Evolutionary conservation across 37 sponge, comb jelly and placozoan genomes (phyloP).

Genomic region (Diacarnus erythraeanus): DNA sequence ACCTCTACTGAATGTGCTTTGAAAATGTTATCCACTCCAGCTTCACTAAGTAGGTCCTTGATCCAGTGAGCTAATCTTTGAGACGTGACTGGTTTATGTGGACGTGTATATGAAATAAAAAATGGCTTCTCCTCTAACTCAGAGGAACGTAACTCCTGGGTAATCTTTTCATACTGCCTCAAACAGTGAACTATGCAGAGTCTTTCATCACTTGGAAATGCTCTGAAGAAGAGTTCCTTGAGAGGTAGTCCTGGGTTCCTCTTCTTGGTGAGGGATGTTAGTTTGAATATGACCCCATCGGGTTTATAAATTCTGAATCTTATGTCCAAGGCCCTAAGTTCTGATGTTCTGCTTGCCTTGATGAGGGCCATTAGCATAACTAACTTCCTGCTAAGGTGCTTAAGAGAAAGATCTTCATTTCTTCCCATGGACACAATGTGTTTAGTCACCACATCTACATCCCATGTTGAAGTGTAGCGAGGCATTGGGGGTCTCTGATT

Average conservation of each 20-base stretch:
- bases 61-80: slow-evolving; percentile 27
- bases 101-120: not conserved
- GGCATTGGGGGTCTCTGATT: slow-evolving; percentile 25
- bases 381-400: slow-evolving; percentile 17
- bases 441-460: slow-evolving; percentile 23
- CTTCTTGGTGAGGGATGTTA: slow-evolving; percentile 36
- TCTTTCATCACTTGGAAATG: no score
- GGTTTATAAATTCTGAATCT: slow-evolving; percentile 4
- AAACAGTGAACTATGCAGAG: slow-evolving; percentile 27
- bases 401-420: slow-evolving; percentile 22
- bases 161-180: slow-evolving; percentile 17
- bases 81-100: slow-evolving; percentile 19
- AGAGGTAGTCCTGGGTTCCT: slow-evolving; percentile 3
- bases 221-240: slow-evolving; percentile 13
- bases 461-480: slow-evolving; percentile 41
- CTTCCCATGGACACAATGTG: not conserved
- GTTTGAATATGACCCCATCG: slow-evolving; percentile 39
- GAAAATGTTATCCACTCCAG: slow-evolving; percentile 39
- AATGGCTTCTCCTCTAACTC: not conserved
- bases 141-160: not conserved
- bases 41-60: slow-evolving; percentile 10
- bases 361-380: slow-evolving; percentile 36
- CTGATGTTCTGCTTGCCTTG: slow-evolving; percentile 19
- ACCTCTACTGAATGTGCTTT: slow-evolving; percentile 37
- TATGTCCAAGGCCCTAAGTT: slow-evolving; percentile 30